These are phyloP conservation scores for Tinea pellionella DNA, from an alignment of 2,888 invertebrate species.

Conservation along the genomic window DNA sequence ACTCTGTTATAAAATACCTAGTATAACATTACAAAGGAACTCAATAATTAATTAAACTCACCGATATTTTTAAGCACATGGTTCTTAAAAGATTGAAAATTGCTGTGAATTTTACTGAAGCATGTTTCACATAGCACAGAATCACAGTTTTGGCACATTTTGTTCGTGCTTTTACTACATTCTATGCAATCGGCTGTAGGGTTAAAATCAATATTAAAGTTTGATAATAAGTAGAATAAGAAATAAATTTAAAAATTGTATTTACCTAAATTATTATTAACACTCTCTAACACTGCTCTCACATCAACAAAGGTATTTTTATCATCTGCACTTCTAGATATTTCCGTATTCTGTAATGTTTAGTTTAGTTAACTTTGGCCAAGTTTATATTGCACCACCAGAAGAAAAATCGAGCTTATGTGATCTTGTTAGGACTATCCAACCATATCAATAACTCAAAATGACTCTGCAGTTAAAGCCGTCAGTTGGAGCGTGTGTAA, in stretches of 20 bases:
- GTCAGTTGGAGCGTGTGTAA: too few species aligned
- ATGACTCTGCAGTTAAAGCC: too few species aligned
- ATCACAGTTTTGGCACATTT: conserved; percentile 52
- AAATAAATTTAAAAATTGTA: not conserved
- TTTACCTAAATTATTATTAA: conserved; percentile 34
- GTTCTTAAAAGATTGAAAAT: conserved; percentile 51
- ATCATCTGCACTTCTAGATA: conserved; percentile 7
- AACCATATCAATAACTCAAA: too few species aligned
- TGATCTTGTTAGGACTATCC: too few species aligned
- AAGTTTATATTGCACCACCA: too few species aligned
- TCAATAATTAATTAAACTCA: conserved; percentile 15
- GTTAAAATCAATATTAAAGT: not conserved
- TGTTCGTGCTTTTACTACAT: conserved; percentile 36
- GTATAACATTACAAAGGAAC: too few species aligned
- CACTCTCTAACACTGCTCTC: conserved; percentile 31
- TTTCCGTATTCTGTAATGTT: conserved; percentile 13
- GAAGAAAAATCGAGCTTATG: too few species aligned
- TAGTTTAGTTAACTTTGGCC: too few species aligned
- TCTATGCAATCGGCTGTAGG: conserved; percentile 45
- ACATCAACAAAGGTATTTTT: conserved; percentile 38
- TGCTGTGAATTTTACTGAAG: conserved; percentile 53
- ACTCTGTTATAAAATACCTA: too few species aligned
- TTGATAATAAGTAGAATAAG: not conserved
- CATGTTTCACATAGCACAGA: conserved; percentile 46
- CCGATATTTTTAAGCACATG: conserved; percentile 43